Percentiles rank a stretch among this genome's conserved stretches.
phyloP scores from a whole-genome alignment of 2,113 vertebrate species.

The Origma solitaria region DNA sequence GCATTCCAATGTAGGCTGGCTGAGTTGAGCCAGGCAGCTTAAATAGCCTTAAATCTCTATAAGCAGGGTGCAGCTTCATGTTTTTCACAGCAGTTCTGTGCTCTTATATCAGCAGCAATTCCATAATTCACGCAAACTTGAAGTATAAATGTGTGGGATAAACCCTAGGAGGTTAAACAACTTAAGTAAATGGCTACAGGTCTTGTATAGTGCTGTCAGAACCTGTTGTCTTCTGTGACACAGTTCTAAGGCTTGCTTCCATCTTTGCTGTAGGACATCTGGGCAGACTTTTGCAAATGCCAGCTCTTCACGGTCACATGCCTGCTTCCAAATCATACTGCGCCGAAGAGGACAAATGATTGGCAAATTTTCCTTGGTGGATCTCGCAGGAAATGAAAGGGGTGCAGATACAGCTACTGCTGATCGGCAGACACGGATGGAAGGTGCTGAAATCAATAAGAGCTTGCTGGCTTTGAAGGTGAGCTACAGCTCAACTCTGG shows the following conservation, averaged over 20 bases:
- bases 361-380: conserved; percentile 94
- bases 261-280: conserved; percentile 80
- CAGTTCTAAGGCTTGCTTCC: background rate
- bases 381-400: conserved; percentile 96
- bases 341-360: conserved; percentile 76
- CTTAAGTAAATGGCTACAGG: background rate
- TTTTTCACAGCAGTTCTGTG: background rate
- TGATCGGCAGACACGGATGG: conserved; percentile 87
- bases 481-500: background rate
- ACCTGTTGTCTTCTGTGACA: background rate
- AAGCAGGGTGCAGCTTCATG: background rate
- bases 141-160: background rate
- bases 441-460: conserved; percentile 95
- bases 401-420: conserved; percentile 88
- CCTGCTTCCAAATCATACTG: conserved; percentile 91
- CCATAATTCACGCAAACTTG: background rate
- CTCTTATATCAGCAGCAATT: background rate
- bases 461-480: conserved; percentile 97
- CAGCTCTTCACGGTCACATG: conserved; percentile 93
- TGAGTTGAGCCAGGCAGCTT: background rate
- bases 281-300: conserved; percentile 94
- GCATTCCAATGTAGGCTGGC: background rate
- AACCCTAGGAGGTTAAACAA: background rate
- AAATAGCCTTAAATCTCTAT: background rate
- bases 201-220: background rate